A percentile compares a stretch with the other conserved stretches of the same genome.
These are phyloP conservation scores for Hydrotaea cyrtoneurina DNA, from an alignment of 2,888 invertebrate genomes.

Conservation along the genomic window DNA sequence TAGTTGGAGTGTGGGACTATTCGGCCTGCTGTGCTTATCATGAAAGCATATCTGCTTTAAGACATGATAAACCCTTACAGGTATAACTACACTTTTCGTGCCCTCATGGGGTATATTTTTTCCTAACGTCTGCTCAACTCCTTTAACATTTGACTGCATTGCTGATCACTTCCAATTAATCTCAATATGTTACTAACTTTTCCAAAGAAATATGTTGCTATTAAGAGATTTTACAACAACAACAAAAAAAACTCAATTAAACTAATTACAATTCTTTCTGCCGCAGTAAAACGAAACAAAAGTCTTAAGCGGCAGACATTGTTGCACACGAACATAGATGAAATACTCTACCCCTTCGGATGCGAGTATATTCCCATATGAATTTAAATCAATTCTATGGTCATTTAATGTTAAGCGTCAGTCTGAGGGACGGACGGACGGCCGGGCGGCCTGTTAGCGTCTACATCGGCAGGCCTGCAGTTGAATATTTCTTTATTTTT, in stretches of 20 bases:
- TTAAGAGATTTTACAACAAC: too few relatives aligned
- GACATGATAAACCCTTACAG: too few relatives aligned
- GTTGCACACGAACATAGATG: neutral
- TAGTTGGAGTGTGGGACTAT: too few relatives aligned
- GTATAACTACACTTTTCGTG: too few relatives aligned
- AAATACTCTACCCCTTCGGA: neutral
- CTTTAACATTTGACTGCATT: too few relatives aligned
- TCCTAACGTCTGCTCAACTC: too few relatives aligned
- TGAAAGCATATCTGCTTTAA: too few relatives aligned
- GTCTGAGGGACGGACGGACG: neutral
- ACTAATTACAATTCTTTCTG: neutral
- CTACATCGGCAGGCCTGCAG: slow-evolving; percentile 1
- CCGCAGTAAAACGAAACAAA: slow-evolving; percentile 3
- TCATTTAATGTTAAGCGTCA: neutral
- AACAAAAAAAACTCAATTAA: neutral
- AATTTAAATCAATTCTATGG: slow-evolving; percentile 54
- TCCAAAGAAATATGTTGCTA: too few relatives aligned
- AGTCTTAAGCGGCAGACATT: slow-evolving; percentile 5
- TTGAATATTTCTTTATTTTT: slow-evolving; percentile 42
- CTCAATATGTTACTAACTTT: too few relatives aligned
- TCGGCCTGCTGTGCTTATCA: too few relatives aligned
- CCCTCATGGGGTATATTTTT: too few relatives aligned
- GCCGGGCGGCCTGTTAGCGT: neutral
- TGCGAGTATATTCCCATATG: slow-evolving; percentile 46
- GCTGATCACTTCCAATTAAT: too few relatives aligned